Evolutionary conservation across 2,888 invertebrate species (phyloP).

Genomic region (Volucella inanis): DNA sequence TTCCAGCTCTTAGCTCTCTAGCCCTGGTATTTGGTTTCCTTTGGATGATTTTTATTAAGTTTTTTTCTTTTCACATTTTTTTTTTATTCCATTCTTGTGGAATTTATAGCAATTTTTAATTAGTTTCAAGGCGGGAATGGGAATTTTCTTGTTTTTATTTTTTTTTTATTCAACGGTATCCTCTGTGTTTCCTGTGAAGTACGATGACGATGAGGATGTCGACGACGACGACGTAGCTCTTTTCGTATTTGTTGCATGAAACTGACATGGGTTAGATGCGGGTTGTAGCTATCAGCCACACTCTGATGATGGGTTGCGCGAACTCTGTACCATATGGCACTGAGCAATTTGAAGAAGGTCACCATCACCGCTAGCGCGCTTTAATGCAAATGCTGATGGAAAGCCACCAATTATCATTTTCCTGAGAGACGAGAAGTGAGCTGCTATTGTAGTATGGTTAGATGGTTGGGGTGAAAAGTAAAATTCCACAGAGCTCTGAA

Average conservation of each 20-base stretch:
- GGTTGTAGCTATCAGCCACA: not conserved
- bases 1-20: not conserved
- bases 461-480: no score
- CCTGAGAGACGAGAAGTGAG: not conserved
- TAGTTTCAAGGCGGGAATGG: constrained; percentile 24
- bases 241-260: constrained; percentile 19
- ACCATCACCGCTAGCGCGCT: not conserved
- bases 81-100: not conserved
- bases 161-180: not conserved
- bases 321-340: not conserved
- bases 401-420: constrained; percentile 32
- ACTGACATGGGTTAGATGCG: not conserved
- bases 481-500: no score
- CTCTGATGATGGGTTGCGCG: not conserved
- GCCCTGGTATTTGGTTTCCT: constrained; percentile 1
- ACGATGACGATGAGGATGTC: not conserved
- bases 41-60: not conserved
- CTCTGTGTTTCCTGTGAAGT: not conserved
- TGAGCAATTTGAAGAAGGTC: constrained; percentile 16
- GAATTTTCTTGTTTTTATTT: not conserved
- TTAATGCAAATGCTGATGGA: constrained; percentile 25
- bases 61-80: not conserved
- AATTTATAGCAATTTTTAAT: constrained; percentile 51
- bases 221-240: constrained; percentile 6
- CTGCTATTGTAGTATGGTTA: no score